phyloP scores from a whole-genome alignment of 2,888 invertebrate genomes.

The Pantelozetes paolii region DNA sequence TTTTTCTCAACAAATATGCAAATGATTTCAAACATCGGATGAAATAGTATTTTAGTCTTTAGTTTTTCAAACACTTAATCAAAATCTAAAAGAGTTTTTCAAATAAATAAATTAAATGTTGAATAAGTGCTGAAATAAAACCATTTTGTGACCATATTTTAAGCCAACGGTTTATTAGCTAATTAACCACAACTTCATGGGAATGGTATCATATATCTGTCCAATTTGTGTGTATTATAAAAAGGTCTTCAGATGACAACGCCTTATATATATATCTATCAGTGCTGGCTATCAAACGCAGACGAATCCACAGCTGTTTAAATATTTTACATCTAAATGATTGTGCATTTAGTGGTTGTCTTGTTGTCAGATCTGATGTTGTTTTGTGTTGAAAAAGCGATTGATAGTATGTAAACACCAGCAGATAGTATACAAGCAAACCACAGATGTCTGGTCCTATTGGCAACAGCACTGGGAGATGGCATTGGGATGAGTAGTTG shows the following conservation, averaged over 20 bases:
- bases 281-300: background rate
- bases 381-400: background rate
- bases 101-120: too few relatives aligned
- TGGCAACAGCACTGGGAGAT: background rate
- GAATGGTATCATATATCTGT: background rate
- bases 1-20: too few relatives aligned
- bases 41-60: too few relatives aligned
- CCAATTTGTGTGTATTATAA: background rate
- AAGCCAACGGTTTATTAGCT: background rate
- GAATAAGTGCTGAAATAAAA: too few relatives aligned
- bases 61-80: too few relatives aligned
- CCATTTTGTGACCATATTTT: background rate
- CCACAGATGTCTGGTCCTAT: slow-evolving; percentile 35
- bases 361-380: background rate
- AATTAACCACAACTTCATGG: background rate
- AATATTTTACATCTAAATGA: slow-evolving; percentile 33
- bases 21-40: too few relatives aligned
- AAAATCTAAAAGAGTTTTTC: too few relatives aligned
- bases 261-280: background rate
- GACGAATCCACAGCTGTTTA: slow-evolving; percentile 27
- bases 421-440: background rate
- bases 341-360: slow-evolving; percentile 27
- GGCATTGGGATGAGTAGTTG: background rate
- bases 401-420: slow-evolving; percentile 6
- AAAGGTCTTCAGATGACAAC: slow-evolving; percentile 1